Conservation (phyloP, 2,888 invertebrate genomes). For the Chymomyza procnemis region DNA sequence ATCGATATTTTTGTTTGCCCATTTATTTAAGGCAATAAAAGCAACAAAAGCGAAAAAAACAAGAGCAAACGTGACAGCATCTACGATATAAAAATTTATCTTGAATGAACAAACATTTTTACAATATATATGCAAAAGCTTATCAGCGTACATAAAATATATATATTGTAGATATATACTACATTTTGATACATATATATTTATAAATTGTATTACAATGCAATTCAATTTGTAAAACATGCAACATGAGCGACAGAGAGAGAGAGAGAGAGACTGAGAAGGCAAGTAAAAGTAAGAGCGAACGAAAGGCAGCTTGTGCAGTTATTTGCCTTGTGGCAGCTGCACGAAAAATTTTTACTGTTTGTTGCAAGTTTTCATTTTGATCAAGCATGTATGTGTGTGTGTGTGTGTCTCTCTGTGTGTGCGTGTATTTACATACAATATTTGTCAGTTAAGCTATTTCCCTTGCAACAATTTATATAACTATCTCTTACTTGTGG, state of each 20-base stretch:
- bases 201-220: constrained; percentile 47
- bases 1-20: constrained; percentile 58
- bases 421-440: constrained; percentile 9
- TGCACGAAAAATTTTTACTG: not conserved
- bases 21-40: constrained; percentile 51
- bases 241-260: not conserved
- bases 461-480: not conserved
- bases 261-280: not conserved
- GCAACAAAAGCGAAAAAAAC: constrained; percentile 16
- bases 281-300: not conserved
- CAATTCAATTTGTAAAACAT: constrained; percentile 62
- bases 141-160: constrained; percentile 1
- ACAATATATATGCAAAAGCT: constrained; percentile 8
- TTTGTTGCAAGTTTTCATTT: not conserved
- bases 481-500: not conserved
- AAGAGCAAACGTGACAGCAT: constrained; percentile 2
- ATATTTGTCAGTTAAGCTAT: constrained; percentile 23
- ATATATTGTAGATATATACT: not conserved
- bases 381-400: not conserved
- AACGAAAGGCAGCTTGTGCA: too few species aligned
- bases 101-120: constrained; percentile 71
- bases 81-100: constrained; percentile 55
- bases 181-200: not conserved
- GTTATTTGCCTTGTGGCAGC: not conserved
- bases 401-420: constrained; percentile 17